Conservation (phyloP, 2,888 invertebrate genomes). For the Epistrophe eligans region DNA sequence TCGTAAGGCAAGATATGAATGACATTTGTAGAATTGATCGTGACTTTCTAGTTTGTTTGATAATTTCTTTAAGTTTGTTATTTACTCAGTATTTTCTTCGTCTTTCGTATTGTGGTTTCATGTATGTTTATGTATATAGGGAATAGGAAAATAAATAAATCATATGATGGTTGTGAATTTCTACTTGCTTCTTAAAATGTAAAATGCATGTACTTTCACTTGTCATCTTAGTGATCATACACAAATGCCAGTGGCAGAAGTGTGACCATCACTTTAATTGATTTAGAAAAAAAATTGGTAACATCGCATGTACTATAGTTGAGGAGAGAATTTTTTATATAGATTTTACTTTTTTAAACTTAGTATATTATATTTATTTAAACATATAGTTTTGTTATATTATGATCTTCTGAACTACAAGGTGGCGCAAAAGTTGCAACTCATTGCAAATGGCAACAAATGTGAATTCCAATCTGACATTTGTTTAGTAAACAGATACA, state of each 20-base stretch:
- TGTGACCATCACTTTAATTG: conserved; percentile 36
- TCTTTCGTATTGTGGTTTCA: not conserved
- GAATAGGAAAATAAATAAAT: conserved; percentile 16
- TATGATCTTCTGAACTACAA: too few relatives aligned
- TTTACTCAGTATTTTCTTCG: not conserved
- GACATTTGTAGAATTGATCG: conserved; percentile 55
- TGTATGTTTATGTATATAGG: not conserved
- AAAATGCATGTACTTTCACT: conserved; percentile 54
- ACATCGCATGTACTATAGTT: too few relatives aligned
- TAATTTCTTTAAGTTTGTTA: conserved; percentile 52
- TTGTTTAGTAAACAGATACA: too few relatives aligned
- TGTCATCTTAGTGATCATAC: conserved; percentile 24
- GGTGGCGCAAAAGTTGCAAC: too few relatives aligned
- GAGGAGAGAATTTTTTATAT: not conserved
- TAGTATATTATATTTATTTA: too few relatives aligned
- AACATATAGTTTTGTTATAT: too few relatives aligned
- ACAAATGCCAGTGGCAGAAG: not conserved
- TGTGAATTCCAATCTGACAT: too few relatives aligned
- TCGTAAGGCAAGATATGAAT: conserved; percentile 36
- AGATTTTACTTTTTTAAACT: too few relatives aligned
- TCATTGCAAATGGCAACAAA: too few relatives aligned
- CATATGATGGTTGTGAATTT: not conserved
- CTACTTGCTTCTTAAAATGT: conserved; percentile 25
- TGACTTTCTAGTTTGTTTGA: conserved; percentile 70
- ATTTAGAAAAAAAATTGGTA: not conserved